Evolutionary conservation across 2,888 invertebrate genomes (phyloP), one percentile per base, ranked within the genome.

Genomic region (Lasioglossum marginatum): DNA sequence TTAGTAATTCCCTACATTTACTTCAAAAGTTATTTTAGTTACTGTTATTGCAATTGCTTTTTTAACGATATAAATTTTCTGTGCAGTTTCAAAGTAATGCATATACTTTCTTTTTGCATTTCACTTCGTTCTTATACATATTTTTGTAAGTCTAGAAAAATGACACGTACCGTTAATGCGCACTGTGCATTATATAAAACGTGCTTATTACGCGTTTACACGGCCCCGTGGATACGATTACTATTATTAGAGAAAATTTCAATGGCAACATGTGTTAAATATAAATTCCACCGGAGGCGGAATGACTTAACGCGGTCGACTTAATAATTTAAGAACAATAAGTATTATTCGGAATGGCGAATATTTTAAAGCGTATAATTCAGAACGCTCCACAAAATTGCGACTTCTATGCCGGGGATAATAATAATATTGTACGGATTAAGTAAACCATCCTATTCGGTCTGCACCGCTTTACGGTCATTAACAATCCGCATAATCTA

Each of bases 401-500:
- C 78, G 68, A 74, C 80, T 78, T 81, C 85, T 66, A 85, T 88
- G 82, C 79, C 86, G 66, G 75, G 27, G 83, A 85, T 82, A 87
- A 85, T 87, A 86, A 89, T 89, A 89, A 89, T 89, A 88, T 88
- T 87, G 86, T 86, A 79, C 80, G 86, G 87, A 87, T 88, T 86
- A 89, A 89, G 85, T 87, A 87, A 86, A 88, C 87, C 87, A 86
- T 89, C 77, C 82, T 77, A 82, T 73, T 80, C 79, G 83, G 68
- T 81, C 77, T 82, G 82, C 80, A 82, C 60, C 85, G 85, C 81
- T 88, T 86, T 82, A 86, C 83, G 86, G 84, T 87, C 86, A 86
- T 88, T 87, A 89, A 86, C 87, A 85, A 87, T 82, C 82, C 85
- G 88, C 83, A 87, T 89, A 89, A 88, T 89, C 90, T 88, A 89